These are phyloP conservation scores for Ips nitidus DNA, from an alignment of 1,140 invertebrate genomes.

Conservation along the genomic window DNA sequence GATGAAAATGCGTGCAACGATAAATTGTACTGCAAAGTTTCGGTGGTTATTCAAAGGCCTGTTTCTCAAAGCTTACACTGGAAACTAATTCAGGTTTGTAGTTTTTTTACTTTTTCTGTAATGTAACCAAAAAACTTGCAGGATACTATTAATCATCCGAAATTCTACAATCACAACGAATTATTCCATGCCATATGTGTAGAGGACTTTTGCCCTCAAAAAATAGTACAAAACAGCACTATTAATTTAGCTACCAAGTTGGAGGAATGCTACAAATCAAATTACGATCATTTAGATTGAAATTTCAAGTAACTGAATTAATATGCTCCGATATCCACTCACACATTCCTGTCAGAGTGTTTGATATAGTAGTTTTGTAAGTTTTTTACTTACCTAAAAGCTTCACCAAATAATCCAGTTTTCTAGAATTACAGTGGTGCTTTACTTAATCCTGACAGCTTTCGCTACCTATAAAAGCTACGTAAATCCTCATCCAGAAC, in stretches of 20 bases:
- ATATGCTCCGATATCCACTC: background rate
- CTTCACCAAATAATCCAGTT: no score
- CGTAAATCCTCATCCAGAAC: no score
- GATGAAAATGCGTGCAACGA: slow-evolving; percentile 13
- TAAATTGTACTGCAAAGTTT: slow-evolving; percentile 8
- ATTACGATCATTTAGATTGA: background rate
- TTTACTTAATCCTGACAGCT: no score
- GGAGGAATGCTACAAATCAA: background rate
- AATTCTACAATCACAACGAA: slow-evolving; percentile 27
- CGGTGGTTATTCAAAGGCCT: slow-evolving; percentile 3
- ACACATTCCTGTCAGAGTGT: no score
- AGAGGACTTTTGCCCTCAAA: background rate
- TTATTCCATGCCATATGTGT: slow-evolving; percentile 21
- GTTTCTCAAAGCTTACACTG: slow-evolving; percentile 1
- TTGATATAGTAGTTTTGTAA: no score
- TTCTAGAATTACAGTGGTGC: no score
- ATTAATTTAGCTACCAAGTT: background rate
- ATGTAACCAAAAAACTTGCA: background rate
- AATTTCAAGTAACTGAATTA: background rate
- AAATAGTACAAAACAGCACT: background rate
- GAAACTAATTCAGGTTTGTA: slow-evolving; percentile 10
- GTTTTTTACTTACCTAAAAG: no score
- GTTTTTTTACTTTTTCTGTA: background rate
- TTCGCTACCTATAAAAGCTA: no score
- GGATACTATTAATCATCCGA: slow-evolving; percentile 18